Evolutionary conservation across 2,797 vertebrate species (phyloP).

Genomic region (Tenualosa thibaudeaui): DNA sequence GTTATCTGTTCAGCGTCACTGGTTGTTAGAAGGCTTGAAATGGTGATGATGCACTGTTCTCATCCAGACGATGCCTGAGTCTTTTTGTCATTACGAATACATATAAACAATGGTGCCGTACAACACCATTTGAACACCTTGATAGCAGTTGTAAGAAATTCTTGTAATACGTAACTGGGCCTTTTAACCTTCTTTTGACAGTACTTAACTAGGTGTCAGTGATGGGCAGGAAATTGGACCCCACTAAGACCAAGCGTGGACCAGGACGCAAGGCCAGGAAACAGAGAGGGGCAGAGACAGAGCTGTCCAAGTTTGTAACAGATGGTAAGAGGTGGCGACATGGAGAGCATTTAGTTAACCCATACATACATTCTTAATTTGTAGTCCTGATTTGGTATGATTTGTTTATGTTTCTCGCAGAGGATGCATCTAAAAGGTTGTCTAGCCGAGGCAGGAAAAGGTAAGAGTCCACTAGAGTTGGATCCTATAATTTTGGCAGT

Average conservation of each 20-base stretch:
- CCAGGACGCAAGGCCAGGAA: constrained; percentile 90
- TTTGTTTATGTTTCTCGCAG: constrained; percentile 52
- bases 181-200: constrained; percentile 28
- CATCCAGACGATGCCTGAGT: neutral
- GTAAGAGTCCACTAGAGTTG: constrained; percentile 62
- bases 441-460: constrained; percentile 86
- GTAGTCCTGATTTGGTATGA: neutral
- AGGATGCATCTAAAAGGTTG: constrained; percentile 76
- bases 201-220: constrained; percentile 47
- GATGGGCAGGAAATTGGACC: constrained; percentile 94
- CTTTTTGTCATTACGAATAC: neutral
- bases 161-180: neutral
- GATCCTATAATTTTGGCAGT: neutral
- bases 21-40: neutral
- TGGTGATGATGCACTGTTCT: neutral
- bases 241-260: constrained; percentile 84
- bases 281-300: constrained; percentile 89
- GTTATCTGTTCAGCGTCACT: neutral
- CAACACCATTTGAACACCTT: neutral
- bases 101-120: neutral
- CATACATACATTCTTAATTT: constrained; percentile 10
- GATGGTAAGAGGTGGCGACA: constrained; percentile 71
- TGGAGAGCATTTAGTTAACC: too few species aligned
- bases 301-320: constrained; percentile 81
- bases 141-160: neutral